Percentiles rank a stretch among this genome's conserved stretches.
Conservation (phyloP, 2,888 invertebrate species). For the Vandiemenella viatica region DNA sequence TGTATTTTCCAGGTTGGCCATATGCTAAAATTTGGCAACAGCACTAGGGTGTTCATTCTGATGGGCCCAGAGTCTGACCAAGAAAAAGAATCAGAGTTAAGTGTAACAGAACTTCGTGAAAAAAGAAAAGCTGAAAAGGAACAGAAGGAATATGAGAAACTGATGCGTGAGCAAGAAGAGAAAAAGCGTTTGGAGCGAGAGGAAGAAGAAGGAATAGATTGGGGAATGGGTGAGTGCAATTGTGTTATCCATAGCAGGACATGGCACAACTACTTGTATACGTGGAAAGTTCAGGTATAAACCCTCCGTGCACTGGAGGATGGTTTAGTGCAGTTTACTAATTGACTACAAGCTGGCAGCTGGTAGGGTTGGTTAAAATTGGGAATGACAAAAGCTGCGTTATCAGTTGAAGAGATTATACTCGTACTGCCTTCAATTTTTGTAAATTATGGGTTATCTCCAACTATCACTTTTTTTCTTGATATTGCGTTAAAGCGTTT, state of each 20-base stretch:
- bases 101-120: constrained; percentile 58
- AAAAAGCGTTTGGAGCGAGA: constrained; percentile 30
- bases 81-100: constrained; percentile 70
- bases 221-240: constrained; percentile 71
- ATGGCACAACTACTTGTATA: not conserved
- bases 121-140: constrained; percentile 34
- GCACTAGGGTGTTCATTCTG: constrained; percentile 65
- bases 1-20: constrained; percentile 56
- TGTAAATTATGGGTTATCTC: too few species aligned
- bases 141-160: constrained; percentile 17
- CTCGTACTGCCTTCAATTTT: too few species aligned
- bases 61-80: constrained; percentile 74
- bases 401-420: too few species aligned
- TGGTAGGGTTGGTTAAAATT: too few species aligned
- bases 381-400: too few species aligned
- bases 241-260: not conserved
- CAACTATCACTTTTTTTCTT: too few species aligned
- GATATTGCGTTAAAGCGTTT: too few species aligned
- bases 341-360: too few species aligned
- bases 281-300: too few species aligned
- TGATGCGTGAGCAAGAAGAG: constrained; percentile 7
- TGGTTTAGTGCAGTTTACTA: too few species aligned
- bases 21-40: constrained; percentile 82
- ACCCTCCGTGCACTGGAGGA: too few species aligned
- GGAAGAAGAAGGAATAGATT: constrained; percentile 63